Conservation (phyloP, 2,888 invertebrate species). For the Epinotia demarniana region DNA sequence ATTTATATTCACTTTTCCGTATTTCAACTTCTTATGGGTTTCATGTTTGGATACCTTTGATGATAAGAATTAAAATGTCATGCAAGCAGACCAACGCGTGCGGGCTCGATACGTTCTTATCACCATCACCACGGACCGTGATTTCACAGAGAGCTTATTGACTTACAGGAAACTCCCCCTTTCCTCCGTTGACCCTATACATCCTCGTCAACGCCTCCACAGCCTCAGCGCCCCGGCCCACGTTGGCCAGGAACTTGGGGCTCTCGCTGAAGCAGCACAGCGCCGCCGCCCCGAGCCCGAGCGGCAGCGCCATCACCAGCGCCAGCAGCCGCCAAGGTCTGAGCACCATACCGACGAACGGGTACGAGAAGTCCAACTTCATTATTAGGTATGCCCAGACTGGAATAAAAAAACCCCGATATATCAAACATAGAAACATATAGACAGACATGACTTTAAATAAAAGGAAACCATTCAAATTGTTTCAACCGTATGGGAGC, state of each 20-base stretch:
- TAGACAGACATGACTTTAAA: too few relatives aligned
- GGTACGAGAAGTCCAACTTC: conserved; percentile 68
- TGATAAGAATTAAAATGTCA: background rate
- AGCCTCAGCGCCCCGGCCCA: conserved; percentile 86
- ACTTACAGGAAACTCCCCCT: conserved; percentile 1
- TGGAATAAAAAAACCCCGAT: conserved; percentile 48
- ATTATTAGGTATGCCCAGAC: conserved; percentile 72
- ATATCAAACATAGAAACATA: too few relatives aligned
- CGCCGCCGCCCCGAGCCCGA: conserved; percentile 84
- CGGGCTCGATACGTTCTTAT: background rate
- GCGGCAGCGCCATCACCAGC: conserved; percentile 84
- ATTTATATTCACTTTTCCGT: background rate
- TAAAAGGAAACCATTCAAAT: too few relatives aligned
- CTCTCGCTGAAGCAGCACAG: conserved; percentile 88
- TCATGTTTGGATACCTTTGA: background rate
- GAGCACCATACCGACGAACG: conserved; percentile 64
- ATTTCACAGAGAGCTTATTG: too few relatives aligned
- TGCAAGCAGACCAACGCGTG: background rate
- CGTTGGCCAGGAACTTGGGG: conserved; percentile 89
- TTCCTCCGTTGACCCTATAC: conserved; percentile 64
- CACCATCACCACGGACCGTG: too few relatives aligned
- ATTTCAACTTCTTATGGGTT: background rate
- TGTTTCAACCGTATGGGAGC: too few relatives aligned
- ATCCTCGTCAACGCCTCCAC: conserved; percentile 85
- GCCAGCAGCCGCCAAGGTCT: conserved; percentile 76